phyloP scores from a whole-genome alignment of 2,113 vertebrate genomes.

The Phainopepla nitens region DNA sequence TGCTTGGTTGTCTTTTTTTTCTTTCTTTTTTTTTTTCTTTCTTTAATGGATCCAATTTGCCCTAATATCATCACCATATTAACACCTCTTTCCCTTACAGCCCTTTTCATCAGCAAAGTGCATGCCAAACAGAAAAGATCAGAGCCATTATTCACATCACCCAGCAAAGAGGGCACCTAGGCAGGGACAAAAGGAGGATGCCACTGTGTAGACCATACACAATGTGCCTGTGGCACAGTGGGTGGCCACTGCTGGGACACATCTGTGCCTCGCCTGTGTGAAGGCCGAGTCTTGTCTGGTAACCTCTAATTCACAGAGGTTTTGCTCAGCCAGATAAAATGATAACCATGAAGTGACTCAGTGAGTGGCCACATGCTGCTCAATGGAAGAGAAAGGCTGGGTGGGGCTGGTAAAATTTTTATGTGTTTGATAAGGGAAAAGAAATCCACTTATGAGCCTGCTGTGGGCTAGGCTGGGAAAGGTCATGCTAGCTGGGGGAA shows the following conservation, averaged over 20 bases:
- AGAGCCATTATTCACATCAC: not conserved
- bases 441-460: not conserved
- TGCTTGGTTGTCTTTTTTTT: not conserved
- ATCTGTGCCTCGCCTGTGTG: not conserved
- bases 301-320: not conserved
- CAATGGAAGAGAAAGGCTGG: not conserved
- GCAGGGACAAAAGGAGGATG: not conserved
- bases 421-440: not conserved
- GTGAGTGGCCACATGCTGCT: not conserved
- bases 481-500: not conserved
- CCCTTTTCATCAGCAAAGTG: not conserved
- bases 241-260: not conserved
- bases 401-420: not conserved
- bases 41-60: not conserved
- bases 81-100: not conserved
- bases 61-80: not conserved
- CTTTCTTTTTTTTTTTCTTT: not conserved
- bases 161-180: not conserved
- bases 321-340: not conserved
- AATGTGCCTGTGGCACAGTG: accelerated
- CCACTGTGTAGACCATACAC: not conserved
- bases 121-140: not conserved
- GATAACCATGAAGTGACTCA: not conserved
- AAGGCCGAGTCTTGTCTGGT: not conserved
- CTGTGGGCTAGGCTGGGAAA: not conserved